Conservation (phyloP, 2,797 vertebrate species). For the Lepilemur ruficaudatus region DNA sequence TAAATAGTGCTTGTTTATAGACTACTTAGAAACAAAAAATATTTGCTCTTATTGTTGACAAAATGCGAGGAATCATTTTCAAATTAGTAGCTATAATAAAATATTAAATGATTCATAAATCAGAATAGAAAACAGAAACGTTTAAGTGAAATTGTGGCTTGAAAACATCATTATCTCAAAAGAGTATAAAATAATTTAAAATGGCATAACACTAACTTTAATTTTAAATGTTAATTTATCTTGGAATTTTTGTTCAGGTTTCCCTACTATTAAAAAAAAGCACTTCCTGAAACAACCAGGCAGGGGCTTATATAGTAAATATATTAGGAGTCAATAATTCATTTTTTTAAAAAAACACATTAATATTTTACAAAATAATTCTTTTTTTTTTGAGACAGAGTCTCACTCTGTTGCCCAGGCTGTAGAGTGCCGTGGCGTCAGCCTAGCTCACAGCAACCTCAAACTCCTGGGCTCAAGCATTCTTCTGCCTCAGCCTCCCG, state of each 20-base stretch:
- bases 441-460: too few species aligned
- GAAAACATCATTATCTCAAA: slow-evolving; percentile 8
- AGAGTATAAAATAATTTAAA: slow-evolving; percentile 10
- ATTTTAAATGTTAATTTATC: slow-evolving; percentile 40
- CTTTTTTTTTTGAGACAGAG: not conserved
- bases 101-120: slow-evolving; percentile 52
- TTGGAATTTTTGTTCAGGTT: slow-evolving; percentile 15
- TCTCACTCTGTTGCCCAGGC: too few species aligned
- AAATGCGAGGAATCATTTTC: slow-evolving; percentile 61
- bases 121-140: slow-evolving; percentile 1
- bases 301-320: not conserved
- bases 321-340: not conserved
- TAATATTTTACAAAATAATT: slow-evolving; percentile 10
- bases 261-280: slow-evolving; percentile 1
- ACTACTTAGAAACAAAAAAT: slow-evolving; percentile 52
- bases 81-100: slow-evolving; percentile 64
- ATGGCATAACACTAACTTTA: not conserved
- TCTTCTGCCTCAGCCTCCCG: too few species aligned
- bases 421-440: too few species aligned
- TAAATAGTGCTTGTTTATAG: slow-evolving; percentile 26
- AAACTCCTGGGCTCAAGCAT: too few species aligned
- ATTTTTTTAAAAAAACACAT: slow-evolving; percentile 15
- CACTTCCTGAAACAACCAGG: not conserved
- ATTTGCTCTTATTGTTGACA: slow-evolving; percentile 32
- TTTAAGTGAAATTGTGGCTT: not conserved